A percentile compares a stretch with the other conserved stretches of the same genome.
Conservation (phyloP, 2,888 invertebrate species). For the Meta bourneti region DNA sequence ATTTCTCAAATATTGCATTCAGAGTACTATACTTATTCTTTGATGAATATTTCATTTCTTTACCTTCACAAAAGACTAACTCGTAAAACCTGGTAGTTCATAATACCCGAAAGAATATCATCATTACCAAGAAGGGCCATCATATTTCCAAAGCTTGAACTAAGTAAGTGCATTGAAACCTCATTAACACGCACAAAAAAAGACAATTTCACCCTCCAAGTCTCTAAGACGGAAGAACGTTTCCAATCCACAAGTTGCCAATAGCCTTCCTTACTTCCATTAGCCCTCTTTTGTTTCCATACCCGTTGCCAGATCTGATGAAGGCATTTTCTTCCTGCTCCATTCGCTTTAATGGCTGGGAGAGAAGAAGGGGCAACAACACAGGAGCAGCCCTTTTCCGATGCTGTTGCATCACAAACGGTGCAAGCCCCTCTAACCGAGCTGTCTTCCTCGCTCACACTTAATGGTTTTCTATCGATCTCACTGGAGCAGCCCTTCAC, state of each 20-base stretch:
- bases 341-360: slow-evolving; percentile 29
- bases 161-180: too few species aligned
- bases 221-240: too few species aligned
- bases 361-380: not conserved
- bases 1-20: too few species aligned
- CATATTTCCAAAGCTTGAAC: too few species aligned
- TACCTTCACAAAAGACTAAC: too few species aligned
- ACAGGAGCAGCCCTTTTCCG: slow-evolving; percentile 12
- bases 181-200: too few species aligned
- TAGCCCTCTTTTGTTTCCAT: slow-evolving; percentile 38
- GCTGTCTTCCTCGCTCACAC: slow-evolving; percentile 5
- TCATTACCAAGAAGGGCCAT: too few species aligned
- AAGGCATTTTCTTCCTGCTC: slow-evolving; percentile 29
- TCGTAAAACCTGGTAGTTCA: too few species aligned
- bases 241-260: slow-evolving; percentile 48
- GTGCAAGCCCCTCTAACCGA: not conserved
- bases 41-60: too few species aligned
- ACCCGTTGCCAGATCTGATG: slow-evolving; percentile 47
- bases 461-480: slow-evolving; percentile 58
- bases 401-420: slow-evolving; percentile 21
- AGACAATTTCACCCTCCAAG: too few species aligned
- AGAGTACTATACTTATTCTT: too few species aligned
- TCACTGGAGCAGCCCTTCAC: not conserved
- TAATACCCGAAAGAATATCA: too few species aligned
- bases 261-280: slow-evolving; percentile 18